Percentiles rank a stretch among this genome's conserved stretches.
phyloP scores from a whole-genome alignment of 2,888 invertebrate species.

The Agapetus fuscipes region DNA sequence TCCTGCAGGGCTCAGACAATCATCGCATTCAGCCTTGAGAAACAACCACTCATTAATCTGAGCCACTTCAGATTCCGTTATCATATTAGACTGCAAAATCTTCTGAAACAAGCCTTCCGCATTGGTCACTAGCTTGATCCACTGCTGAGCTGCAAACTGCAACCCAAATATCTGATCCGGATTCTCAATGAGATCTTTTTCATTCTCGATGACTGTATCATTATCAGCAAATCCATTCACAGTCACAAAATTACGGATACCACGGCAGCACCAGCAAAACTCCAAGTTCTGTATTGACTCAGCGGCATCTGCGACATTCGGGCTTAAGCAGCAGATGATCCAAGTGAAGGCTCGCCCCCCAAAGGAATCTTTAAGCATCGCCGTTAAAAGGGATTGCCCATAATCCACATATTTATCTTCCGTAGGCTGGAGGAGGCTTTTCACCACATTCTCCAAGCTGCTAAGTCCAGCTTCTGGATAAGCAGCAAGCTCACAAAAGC shows the following conservation, averaged over 20 bases:
- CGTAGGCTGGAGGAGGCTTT: constrained; percentile 44
- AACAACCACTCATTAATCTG: constrained; percentile 74
- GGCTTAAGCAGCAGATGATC: constrained; percentile 63
- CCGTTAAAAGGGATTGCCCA: constrained; percentile 59
- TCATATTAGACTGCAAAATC: constrained; percentile 57
- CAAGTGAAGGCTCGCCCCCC: constrained; percentile 67
- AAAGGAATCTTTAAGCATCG: constrained; percentile 62
- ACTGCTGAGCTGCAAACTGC: constrained; percentile 74
- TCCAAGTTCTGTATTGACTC: constrained; percentile 62
- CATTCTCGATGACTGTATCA: constrained; percentile 45
- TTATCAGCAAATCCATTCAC: constrained; percentile 61
- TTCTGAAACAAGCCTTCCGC: constrained; percentile 77
- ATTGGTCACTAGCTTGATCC: constrained; percentile 73
- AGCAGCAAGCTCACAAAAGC: constrained; percentile 59
- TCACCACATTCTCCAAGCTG: constrained; percentile 57
- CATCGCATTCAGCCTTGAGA: constrained; percentile 79
- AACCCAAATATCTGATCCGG: constrained; percentile 47
- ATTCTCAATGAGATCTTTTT: constrained; percentile 26
- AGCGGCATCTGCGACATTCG: constrained; percentile 54
- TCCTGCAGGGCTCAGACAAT: constrained; percentile 54
- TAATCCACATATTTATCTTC: constrained; percentile 46
- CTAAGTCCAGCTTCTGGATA: constrained; percentile 55
- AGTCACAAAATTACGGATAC: constrained; percentile 60
- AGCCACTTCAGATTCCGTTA: constrained; percentile 62
- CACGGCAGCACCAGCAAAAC: constrained; percentile 54